Evolutionary conservation across 2,888 invertebrate genomes (phyloP).

Genomic region (Siphlonurus alternatus): DNA sequence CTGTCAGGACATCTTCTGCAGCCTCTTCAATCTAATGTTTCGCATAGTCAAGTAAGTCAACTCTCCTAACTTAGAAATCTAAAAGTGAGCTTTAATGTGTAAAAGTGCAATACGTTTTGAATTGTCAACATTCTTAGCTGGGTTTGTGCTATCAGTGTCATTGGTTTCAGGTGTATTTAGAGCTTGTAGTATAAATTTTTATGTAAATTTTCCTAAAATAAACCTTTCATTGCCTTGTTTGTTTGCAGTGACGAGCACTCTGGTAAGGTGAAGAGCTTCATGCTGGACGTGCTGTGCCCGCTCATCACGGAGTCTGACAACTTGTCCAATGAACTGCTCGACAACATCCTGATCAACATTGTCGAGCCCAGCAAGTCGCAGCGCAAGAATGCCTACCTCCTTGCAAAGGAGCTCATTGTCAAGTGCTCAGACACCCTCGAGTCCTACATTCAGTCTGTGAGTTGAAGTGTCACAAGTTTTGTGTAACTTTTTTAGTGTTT

Average conservation of each 20-base stretch:
- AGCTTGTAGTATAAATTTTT: no score
- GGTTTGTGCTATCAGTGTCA: no score
- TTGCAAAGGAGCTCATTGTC: constrained; percentile 81
- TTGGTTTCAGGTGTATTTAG: no score
- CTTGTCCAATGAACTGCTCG: constrained; percentile 83
- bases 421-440: constrained; percentile 87
- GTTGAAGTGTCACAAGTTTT: constrained; percentile 23
- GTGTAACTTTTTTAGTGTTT: constrained; percentile 10
- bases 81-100: no score
- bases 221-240: not conserved
- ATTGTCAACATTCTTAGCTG: no score
- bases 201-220: not conserved
- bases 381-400: constrained; percentile 71
- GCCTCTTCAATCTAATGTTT: constrained; percentile 84
- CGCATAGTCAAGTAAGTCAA: constrained; percentile 80
- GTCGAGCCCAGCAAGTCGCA: constrained; percentile 86
- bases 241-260: constrained; percentile 85
- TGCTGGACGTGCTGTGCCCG: constrained; percentile 89
- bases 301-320: constrained; percentile 90
- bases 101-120: no score
- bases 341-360: constrained; percentile 84
- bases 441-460: constrained; percentile 83
- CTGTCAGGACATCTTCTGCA: constrained; percentile 91
- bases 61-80: constrained; percentile 2
- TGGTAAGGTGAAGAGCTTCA: constrained; percentile 88